Evolutionary conservation across 2,113 vertebrate genomes (phyloP).

Genomic region (Hystrix brachyura): DNA sequence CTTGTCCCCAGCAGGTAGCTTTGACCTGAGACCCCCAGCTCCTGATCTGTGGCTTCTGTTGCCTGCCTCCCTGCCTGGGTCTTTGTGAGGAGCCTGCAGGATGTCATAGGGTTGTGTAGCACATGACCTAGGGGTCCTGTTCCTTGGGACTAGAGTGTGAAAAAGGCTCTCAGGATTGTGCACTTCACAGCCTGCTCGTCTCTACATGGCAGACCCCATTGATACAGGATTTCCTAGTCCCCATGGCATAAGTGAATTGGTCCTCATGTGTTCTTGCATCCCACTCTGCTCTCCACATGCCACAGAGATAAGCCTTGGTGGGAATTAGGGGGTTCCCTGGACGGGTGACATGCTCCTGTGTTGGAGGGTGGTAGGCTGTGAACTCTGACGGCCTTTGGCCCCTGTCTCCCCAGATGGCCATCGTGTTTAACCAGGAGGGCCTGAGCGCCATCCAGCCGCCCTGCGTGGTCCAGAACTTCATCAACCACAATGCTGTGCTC

Average conservation of each 20-base stretch:
- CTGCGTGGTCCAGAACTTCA: conserved; percentile 99
- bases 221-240: background rate
- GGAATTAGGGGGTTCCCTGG: background rate
- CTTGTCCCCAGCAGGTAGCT: fast-evolving
- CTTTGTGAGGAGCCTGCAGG: background rate
- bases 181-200: background rate
- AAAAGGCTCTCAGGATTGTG: background rate
- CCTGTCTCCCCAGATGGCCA: conserved; percentile 94
- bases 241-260: background rate
- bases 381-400: background rate
- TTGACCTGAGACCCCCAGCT: background rate
- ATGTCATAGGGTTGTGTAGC: background rate
- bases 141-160: background rate
- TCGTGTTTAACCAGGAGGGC: conserved; percentile 98
- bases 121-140: fast-evolving
- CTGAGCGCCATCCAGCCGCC: conserved; percentile 95
- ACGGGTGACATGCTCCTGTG: fast-evolving
- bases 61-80: background rate
- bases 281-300: background rate
- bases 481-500: conserved; percentile 98
- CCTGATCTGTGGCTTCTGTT: fast-evolving
- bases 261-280: background rate
- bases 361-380: background rate
- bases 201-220: fast-evolving
- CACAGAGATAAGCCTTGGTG: background rate